These are phyloP conservation scores for Sarcophaga subvicina DNA, from an alignment of 2,888 invertebrate species.

Conservation along the genomic window DNA sequence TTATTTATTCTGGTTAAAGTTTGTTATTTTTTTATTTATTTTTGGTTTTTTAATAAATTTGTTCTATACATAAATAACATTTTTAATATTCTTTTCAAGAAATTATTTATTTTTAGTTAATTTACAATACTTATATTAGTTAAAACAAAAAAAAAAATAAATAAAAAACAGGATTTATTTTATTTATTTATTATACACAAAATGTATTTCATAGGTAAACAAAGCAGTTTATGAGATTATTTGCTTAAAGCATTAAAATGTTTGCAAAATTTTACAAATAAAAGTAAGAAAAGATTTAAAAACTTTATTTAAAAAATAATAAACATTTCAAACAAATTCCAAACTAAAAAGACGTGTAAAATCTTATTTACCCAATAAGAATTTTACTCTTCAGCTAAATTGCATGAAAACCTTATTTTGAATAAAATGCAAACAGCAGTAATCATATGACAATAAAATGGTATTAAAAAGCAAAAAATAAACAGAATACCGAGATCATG, in stretches of 20 bases:
- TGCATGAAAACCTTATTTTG: no score
- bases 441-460: no score
- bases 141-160: not conserved
- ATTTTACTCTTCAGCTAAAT: no score
- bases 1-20: constrained; percentile 5
- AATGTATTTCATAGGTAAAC: not conserved
- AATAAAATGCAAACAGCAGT: no score
- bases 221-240: no score
- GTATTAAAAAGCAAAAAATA: no score
- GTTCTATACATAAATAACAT: not conserved
- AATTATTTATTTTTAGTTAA: not conserved
- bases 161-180: constrained; percentile 2
- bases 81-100: constrained; percentile 18
- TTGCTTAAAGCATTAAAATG: not conserved
- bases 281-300: constrained; percentile 8
- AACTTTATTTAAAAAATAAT: not conserved
- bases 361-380: no score
- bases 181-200: not conserved
- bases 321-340: no score
- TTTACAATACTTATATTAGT: not conserved
- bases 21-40: not conserved
- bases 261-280: not conserved
- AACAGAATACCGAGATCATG: no score
- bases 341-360: no score
- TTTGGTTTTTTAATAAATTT: no score